These are phyloP conservation scores for Orthonychiurus folsomi DNA, from an alignment of 2,888 invertebrate genomes.

Conservation along the genomic window DNA sequence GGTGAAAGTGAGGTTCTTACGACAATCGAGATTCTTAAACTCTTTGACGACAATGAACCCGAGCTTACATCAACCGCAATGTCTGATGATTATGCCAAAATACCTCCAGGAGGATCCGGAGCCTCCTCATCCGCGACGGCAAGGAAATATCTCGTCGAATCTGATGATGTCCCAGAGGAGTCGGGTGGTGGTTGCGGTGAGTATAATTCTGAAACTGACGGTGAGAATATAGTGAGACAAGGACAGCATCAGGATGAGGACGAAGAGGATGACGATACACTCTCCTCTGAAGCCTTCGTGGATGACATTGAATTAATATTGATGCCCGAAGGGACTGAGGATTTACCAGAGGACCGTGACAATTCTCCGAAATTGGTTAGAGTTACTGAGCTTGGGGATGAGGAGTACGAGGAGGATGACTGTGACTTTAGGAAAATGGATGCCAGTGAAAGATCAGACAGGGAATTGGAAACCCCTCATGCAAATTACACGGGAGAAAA, in stretches of 20 bases:
- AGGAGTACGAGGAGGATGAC: slow-evolving; percentile 21
- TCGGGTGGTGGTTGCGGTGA: too few species aligned
- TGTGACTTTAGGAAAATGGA: slow-evolving; percentile 34
- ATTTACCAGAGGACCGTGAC: slow-evolving; percentile 26
- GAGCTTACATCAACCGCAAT: too few species aligned
- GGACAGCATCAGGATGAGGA: slow-evolving; percentile 23
- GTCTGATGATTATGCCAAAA: too few species aligned
- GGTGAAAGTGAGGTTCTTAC: neutral
- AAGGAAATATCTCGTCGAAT: too few species aligned
- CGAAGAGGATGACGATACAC: slow-evolving; percentile 31
- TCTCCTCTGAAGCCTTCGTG: slow-evolving; percentile 40
- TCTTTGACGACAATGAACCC: neutral
- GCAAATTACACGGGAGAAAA: neutral
- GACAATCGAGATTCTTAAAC: neutral
- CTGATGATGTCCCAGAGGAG: too few species aligned
- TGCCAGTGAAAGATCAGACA: slow-evolving; percentile 10
- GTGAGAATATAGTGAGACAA: too few species aligned
- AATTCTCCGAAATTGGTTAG: slow-evolving; percentile 37
- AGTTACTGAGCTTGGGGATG: slow-evolving; percentile 38
- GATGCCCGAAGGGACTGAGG: slow-evolving; percentile 38
- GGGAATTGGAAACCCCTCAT: neutral
- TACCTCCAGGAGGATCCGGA: too few species aligned
- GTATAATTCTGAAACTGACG: too few species aligned
- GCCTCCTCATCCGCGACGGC: too few species aligned
- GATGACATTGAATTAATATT: slow-evolving; percentile 40